These are phyloP conservation scores for Platycercus adscitus DNA, from an alignment of 2,113 vertebrate species.

Conservation along the genomic window DNA sequence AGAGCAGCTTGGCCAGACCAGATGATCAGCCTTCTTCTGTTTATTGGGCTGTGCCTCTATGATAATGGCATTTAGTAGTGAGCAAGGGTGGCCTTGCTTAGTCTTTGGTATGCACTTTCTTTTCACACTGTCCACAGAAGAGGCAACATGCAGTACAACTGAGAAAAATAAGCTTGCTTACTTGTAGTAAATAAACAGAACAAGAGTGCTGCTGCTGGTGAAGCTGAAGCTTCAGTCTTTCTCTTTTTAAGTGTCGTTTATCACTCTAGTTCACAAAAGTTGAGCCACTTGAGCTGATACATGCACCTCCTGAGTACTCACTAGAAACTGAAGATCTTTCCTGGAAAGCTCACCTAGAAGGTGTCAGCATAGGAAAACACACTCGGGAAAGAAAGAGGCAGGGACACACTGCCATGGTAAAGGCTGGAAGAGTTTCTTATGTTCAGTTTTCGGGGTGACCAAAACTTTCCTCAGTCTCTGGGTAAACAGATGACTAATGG, in stretches of 20 bases:
- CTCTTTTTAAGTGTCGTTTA: neutral
- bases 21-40: neutral
- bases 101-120: neutral
- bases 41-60: neutral
- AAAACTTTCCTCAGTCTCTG: neutral
- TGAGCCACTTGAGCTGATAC: neutral
- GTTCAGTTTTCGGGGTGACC: neutral
- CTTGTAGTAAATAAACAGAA: neutral
- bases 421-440: neutral
- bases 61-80: neutral
- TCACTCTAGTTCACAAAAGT: neutral
- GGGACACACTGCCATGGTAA: neutral
- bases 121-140: neutral
- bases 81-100: neutral
- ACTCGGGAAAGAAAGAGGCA: neutral
- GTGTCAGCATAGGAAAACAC: neutral
- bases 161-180: neutral
- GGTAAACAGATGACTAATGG: neutral
- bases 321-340: constrained; percentile 1
- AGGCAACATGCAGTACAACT: neutral
- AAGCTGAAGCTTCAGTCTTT: neutral
- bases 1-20: neutral
- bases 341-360: neutral
- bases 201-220: neutral
- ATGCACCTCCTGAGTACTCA: neutral